Base-by-base conservation (phyloP, 2,888 invertebrate genomes). In the Exocentrus adspersus region DNA sequence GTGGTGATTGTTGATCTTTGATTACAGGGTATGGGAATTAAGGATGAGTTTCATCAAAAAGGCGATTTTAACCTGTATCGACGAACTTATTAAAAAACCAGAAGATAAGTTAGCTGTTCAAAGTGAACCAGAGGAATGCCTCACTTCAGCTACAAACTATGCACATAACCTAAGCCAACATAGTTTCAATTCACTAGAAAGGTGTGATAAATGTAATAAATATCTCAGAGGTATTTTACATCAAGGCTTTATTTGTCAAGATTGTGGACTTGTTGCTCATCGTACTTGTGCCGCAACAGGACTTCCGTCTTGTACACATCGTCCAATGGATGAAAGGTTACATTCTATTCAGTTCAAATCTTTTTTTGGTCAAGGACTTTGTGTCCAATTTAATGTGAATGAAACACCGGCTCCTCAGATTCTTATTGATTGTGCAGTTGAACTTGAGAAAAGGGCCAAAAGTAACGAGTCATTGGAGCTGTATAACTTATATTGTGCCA, bases 131-230 rank as follows among this genome's bases (percentile, higher is more conserved):
- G 69, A 68, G n/a, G 65, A 61, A 12, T 37, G 17, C 14, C n/a
- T 41, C 5, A 48, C 64, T 10, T 20, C 67, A 1, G 62, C 52
- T 32, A 66, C 64, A 28, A 65, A 60, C 14, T 73, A 71, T 67
- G 66, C 77, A 17, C 84, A 84, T 72, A 80, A 85, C 72, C 84
- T 90, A 72, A 81, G 86, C 48, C 88, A 89, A 72, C 88, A 89
- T 78, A 90, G 88, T 75, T 91, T 91, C 81, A 87, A 87, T 71
- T 84, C 85, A 60, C 82, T 91, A 75, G 88, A 90, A 80, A 85
- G 86, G 71, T 92, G 92, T 82, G 89, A 89, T 80, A 88, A 90
- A 80, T 92, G 92, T 81, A 87, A 89, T 80, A 89, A 89, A 80
- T 89, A 87, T 79, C 84, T 92, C 69, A 84, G 89, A 71, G 91